These are phyloP conservation scores for Lynx canadensis DNA, from an alignment of 2,113 vertebrate genomes.

Conservation along the genomic window DNA sequence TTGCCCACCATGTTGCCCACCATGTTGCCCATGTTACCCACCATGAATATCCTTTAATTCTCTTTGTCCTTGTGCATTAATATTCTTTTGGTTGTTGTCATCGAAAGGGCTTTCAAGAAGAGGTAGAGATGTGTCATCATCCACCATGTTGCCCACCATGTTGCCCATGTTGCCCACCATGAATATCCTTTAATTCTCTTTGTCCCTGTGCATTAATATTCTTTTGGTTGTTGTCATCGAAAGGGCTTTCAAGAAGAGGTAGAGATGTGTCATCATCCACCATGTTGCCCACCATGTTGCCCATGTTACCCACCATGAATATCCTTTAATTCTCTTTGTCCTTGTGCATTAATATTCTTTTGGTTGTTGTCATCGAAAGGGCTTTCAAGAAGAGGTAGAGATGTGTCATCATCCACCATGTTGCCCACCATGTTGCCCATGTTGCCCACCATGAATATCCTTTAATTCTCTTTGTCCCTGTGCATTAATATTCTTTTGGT, in stretches of 20 bases:
- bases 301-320: no score
- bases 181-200: neutral
- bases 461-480: neutral
- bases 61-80: neutral
- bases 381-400: neutral
- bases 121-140: neutral
- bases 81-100: neutral
- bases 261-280: neutral
- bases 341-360: neutral
- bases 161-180: no score
- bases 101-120: constrained; percentile 10
- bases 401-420: neutral
- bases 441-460: no score
- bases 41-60: neutral
- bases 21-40: no score
- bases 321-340: neutral
- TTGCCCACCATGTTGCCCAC: neutral
- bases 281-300: neutral
- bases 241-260: neutral
- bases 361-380: neutral
- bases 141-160: neutral
- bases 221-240: neutral
- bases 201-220: neutral
- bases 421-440: neutral
- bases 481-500: neutral